Percentiles rank a stretch among this genome's conserved stretches.
Evolutionary conservation across 1,140 invertebrate species (phyloP).

Genomic region (Mya arenaria): DNA sequence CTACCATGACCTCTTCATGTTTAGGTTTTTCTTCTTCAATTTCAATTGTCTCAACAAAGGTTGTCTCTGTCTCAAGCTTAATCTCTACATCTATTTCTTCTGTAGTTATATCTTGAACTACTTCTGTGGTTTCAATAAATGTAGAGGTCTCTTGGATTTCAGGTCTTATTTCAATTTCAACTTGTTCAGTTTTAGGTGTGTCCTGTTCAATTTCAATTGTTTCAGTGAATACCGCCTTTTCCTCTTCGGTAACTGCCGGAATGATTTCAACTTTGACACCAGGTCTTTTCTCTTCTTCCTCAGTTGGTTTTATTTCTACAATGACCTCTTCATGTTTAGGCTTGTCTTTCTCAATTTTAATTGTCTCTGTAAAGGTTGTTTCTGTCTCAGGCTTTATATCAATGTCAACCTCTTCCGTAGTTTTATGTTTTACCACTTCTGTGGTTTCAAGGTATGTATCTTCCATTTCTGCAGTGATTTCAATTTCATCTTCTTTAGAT

Average conservation of each 20-base stretch:
- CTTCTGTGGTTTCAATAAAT: slow-evolving; percentile 10
- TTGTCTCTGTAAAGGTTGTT: slow-evolving; percentile 35
- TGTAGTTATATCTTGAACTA: not conserved
- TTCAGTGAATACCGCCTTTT: not conserved
- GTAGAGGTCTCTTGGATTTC: not conserved
- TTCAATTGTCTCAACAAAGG: not conserved
- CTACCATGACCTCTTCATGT: not conserved
- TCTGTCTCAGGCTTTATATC: not conserved
- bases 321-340: not conserved
- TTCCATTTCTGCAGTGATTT: not conserved
- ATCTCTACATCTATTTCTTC: slow-evolving; percentile 38
- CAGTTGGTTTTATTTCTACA: slow-evolving; percentile 16
- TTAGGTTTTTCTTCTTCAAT: slow-evolving; percentile 22
- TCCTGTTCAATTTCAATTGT: not conserved
- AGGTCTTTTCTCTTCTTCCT: slow-evolving; percentile 21
- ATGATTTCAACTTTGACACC: slow-evolving; percentile 16
- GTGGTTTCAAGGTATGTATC: not conserved
- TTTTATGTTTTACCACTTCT: slow-evolving; percentile 21
- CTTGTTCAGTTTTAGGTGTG: slow-evolving; percentile 19
- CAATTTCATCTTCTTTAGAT: slow-evolving; percentile 16
- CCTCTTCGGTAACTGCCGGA: not conserved
- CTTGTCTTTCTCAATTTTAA: slow-evolving; percentile 23
- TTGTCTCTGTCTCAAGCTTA: not conserved
- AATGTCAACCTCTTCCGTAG: slow-evolving; percentile 25
- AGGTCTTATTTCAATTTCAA: slow-evolving; percentile 2